Percentiles rank a stretch among this genome's conserved stretches.
phyloP scores from a whole-genome alignment of 2,797 vertebrate genomes.

The Propithecus perrieri region DNA sequence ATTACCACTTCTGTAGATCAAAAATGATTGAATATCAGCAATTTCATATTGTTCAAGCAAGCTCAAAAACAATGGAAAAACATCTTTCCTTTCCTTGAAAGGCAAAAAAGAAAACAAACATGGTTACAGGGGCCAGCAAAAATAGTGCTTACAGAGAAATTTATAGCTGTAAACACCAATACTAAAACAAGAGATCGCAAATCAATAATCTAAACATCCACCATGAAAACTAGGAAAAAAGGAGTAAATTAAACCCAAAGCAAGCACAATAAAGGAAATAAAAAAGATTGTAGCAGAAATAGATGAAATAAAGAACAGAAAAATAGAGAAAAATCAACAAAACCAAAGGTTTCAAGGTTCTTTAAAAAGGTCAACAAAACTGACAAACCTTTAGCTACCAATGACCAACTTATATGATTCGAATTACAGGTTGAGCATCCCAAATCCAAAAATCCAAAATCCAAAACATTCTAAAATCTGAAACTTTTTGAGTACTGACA shows the following conservation, averaged over 20 bases:
- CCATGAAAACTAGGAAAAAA: background rate
- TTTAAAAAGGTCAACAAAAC: conserved; percentile 20
- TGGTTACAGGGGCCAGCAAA: background rate
- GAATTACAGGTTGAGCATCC: background rate
- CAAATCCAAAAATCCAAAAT: background rate
- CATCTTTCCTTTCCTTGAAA: conserved; percentile 1
- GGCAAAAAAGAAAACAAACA: background rate
- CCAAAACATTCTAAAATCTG: background rate
- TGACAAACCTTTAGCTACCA: background rate
- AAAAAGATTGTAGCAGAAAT: background rate
- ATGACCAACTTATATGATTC: background rate
- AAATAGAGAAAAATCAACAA: conserved; percentile 37
- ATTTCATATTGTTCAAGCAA: conserved; percentile 12
- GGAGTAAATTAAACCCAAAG: background rate
- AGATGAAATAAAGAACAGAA: background rate
- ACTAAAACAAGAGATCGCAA: background rate
- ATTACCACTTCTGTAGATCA: conserved; percentile 2
- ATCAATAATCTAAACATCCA: background rate
- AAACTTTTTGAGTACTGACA: background rate
- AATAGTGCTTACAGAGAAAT: background rate
- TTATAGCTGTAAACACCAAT: background rate
- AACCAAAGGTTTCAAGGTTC: conserved; percentile 38
- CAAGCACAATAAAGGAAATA: background rate
- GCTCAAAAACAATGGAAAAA: background rate
- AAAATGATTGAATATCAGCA: conserved; percentile 7